phyloP scores from a whole-genome alignment of 2,888 invertebrate species.

The Xanthia icteritia region DNA sequence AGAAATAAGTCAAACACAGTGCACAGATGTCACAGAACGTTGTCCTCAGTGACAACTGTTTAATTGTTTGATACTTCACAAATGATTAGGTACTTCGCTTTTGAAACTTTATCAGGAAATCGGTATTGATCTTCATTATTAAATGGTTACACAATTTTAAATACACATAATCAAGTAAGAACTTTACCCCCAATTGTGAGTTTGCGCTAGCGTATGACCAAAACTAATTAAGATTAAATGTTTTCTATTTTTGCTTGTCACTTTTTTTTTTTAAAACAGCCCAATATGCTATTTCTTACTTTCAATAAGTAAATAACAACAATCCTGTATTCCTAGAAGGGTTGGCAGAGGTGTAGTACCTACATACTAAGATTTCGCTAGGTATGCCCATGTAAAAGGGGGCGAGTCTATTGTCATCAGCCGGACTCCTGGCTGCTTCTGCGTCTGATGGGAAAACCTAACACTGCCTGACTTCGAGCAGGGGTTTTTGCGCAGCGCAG shows the following conservation, averaged over 20 bases:
- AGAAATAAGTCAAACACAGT: slow-evolving; percentile 60
- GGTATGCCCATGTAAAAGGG: background rate
- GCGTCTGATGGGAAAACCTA: background rate
- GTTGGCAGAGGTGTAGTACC: no score
- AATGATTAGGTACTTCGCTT: slow-evolving; percentile 8
- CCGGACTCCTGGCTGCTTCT: background rate
- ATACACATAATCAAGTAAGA: slow-evolving; percentile 26
- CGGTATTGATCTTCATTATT: slow-evolving; percentile 4
- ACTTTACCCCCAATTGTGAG: slow-evolving; percentile 26
- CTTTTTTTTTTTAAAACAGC: no score
- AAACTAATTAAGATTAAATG: background rate
- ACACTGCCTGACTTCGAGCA: background rate
- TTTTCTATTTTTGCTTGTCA: slow-evolving; percentile 3
- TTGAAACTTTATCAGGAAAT: slow-evolving; percentile 19
- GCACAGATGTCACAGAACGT: slow-evolving; percentile 40
- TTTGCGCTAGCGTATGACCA: slow-evolving; percentile 4
- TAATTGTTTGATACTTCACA: slow-evolving; percentile 14
- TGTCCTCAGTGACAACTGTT: slow-evolving; percentile 26
- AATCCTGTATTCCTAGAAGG: no score
- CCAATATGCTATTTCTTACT: slow-evolving; percentile 10
- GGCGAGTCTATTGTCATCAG: background rate
- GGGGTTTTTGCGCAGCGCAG: no score
- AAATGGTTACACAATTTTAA: background rate
- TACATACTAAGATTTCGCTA: background rate
- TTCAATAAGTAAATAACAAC: slow-evolving; percentile 1